These are phyloP conservation scores for Syritta pipiens DNA, from an alignment of 2,888 invertebrate species.

Conservation along the genomic window DNA sequence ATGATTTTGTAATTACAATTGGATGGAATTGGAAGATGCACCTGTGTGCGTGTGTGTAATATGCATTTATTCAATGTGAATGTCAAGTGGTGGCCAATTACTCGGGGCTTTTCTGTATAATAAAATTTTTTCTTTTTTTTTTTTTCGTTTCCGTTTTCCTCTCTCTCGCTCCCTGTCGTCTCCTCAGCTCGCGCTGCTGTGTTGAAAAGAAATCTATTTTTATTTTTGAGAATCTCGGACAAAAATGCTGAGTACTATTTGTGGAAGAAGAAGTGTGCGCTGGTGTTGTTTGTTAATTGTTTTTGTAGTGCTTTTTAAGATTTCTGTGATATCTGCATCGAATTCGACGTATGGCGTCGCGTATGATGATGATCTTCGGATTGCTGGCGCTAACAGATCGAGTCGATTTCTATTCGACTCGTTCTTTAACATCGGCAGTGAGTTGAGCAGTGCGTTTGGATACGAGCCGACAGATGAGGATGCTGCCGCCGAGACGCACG, in stretches of 20 bases:
- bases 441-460: conserved; percentile 77
- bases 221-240: conserved; percentile 1
- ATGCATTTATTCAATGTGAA: conserved; percentile 52
- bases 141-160: too few species aligned
- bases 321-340: conserved; percentile 50
- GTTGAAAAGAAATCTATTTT: conserved; percentile 1
- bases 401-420: conserved; percentile 87
- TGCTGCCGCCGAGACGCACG: conserved; percentile 81
- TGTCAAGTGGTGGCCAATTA: conserved; percentile 50
- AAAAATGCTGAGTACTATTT: conserved; percentile 50
- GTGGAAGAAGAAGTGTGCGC: conserved; percentile 19
- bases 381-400: conserved; percentile 81
- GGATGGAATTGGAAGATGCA: conserved; percentile 21
- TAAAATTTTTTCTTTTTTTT: too few species aligned
- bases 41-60: conserved; percentile 36
- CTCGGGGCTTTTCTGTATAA: conserved; percentile 6
- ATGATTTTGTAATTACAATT: conserved; percentile 33
- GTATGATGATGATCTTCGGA: conserved; percentile 13
- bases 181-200: too few species aligned
- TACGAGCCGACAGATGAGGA: conserved; percentile 82
- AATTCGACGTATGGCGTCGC: conserved; percentile 32
- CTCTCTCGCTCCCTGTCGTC: too few species aligned
- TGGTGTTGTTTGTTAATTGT: conserved; percentile 46
- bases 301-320: conserved; percentile 34
- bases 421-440: conserved; percentile 84